These are phyloP conservation scores for Epizoanthus ramosus DNA, from an alignment of 92 coral and sea anemone species.

Conservation along the genomic window DNA sequence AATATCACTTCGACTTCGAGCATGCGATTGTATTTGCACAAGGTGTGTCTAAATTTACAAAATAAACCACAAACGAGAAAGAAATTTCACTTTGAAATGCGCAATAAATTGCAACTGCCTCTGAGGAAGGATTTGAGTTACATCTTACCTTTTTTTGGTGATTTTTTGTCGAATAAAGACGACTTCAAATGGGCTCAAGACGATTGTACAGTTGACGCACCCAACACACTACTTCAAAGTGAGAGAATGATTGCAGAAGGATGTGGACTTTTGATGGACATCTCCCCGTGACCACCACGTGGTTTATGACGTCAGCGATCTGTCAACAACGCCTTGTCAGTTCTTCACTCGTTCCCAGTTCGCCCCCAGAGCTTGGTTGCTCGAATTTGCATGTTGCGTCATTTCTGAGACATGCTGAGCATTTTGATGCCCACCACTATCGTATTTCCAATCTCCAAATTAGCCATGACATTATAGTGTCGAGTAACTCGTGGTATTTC, in stretches of 20 bases:
- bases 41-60: constrained; percentile 26
- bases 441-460: too few relatives aligned
- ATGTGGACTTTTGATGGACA: constrained; percentile 23
- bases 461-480: too few relatives aligned
- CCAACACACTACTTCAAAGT: constrained; percentile 20
- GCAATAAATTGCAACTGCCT: neutral
- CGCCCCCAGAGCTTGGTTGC: too few relatives aligned
- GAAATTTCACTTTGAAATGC: neutral
- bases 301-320: constrained; percentile 8
- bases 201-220: neutral
- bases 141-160: constrained; percentile 4
- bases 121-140: neutral
- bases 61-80: neutral
- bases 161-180: constrained; percentile 8
- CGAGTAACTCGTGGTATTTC: too few relatives aligned
- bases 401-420: too few relatives aligned
- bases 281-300: constrained; percentile 33
- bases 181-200: neutral
- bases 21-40: neutral
- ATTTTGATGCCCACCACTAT: too few relatives aligned
- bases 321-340: constrained; percentile 8
- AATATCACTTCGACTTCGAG: neutral
- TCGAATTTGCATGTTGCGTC: too few relatives aligned
- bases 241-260: constrained; percentile 5
- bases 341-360: too few relatives aligned